Base-by-base conservation (phyloP, 2,113 vertebrate genomes). In the Nannospalax galili region DNA sequence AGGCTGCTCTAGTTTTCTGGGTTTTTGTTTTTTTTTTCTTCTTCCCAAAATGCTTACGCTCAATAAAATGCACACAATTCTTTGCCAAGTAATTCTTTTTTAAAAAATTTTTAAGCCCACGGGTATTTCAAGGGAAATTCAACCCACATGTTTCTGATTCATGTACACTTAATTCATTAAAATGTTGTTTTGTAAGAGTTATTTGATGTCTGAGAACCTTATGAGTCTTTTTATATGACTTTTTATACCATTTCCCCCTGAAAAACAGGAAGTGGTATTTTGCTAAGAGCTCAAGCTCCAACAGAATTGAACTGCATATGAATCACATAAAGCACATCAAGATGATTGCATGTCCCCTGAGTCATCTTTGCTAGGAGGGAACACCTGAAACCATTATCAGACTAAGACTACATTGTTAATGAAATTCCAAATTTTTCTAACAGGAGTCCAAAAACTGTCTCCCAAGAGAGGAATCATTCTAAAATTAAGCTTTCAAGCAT, bases 101-200 rank as follows among this genome's bases (percentile, higher is more conserved):
- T 28, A 10, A 58, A 58, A 28, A 95, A 96, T 92, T 96, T 95
- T 97, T 95, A 96, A 97, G 56, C 95, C 84, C 97, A 74, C 94
- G 95, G 72, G 95, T 94, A 96, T 96, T 97, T 92, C 75, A 96
- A 95, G 72, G 92, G 96, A 97, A 97, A 97, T 97, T 96, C 91
- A 96, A 77, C n/a, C 95, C 97, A 97, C 93, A 97, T 97, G 97
- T 97, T 97, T 95, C 95, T 96, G 95, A 96, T 97, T 97, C 96
- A 95, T 97, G 97, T 97, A 97, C 97, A 97, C 95, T 97, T 96
- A 97, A 96, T 97, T 97, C 95, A 97, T 96, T 97, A 97, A 97
- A 97, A 91, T 96, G 75, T 95, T 97, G 96, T 96, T 97, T 97
- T 96, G 93, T 96, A 97, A 96, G 93, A 96, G 72, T n/a, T 93